Conservation (phyloP, 2,113 vertebrate species). For the Microtus montanus region DNA sequence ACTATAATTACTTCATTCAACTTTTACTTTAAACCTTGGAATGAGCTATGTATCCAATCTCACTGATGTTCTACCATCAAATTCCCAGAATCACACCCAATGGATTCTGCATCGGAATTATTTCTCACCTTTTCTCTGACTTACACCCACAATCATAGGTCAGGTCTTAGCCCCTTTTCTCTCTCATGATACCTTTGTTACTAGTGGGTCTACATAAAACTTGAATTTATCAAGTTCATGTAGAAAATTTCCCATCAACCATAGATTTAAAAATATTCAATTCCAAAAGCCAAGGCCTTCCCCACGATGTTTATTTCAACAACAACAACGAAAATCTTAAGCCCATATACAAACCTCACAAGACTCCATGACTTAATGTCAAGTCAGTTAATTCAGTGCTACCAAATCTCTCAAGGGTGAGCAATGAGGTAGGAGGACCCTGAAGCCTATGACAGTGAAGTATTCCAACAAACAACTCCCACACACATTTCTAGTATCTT, state of each 20-base stretch:
- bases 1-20: neutral
- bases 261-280: neutral
- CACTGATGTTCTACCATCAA: neutral
- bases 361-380: neutral
- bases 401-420: neutral
- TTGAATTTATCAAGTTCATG: neutral
- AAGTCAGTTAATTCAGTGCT: neutral
- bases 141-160: neutral
- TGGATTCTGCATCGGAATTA: neutral
- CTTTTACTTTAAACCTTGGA: neutral
- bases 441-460: neutral
- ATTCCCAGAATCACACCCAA: neutral
- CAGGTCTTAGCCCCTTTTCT: neutral
- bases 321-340: neutral
- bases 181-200: neutral
- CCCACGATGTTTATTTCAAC: neutral
- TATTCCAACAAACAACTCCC: neutral
- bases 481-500: neutral
- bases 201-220: neutral
- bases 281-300: neutral
- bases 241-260: neutral
- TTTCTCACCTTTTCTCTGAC: neutral
- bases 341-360: neutral
- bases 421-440: neutral
- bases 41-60: neutral